Conservation (phyloP, 2,113 vertebrate genomes). For the Bubo blakistoni region DNA sequence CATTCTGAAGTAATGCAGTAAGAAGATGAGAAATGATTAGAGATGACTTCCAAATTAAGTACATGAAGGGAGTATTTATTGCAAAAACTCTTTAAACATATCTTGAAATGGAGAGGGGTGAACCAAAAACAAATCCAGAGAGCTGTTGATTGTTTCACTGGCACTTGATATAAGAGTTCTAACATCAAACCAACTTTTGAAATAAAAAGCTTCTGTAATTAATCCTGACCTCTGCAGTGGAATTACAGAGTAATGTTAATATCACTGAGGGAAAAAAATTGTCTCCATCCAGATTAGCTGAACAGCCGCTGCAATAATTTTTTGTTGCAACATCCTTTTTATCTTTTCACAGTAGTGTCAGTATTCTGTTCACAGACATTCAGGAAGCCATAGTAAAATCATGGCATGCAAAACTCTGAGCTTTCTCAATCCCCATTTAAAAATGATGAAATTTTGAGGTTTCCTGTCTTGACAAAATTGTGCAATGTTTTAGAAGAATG, state of each 20-base stretch:
- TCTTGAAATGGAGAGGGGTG: background rate
- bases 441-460: background rate
- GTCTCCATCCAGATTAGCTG: background rate
- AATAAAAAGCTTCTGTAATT: constrained; percentile 10
- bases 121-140: background rate
- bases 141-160: constrained; percentile 36
- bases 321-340: constrained; percentile 49
- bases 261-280: background rate
- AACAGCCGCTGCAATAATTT: background rate
- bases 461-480: constrained; percentile 27
- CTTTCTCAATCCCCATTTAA: constrained; percentile 15
- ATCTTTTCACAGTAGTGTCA: constrained; percentile 14
- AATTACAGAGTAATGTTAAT: background rate
- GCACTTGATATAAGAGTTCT: constrained; percentile 12
- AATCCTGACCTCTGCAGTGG: background rate
- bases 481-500: background rate
- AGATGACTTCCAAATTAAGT: constrained; percentile 27
- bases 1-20: constrained; percentile 57
- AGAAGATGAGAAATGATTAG: constrained; percentile 38
- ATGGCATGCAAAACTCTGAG: background rate
- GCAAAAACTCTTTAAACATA: background rate
- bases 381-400: constrained; percentile 14
- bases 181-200: constrained; percentile 5
- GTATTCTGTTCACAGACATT: background rate
- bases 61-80: constrained; percentile 20